Conservation (phyloP, 2,888 invertebrate genomes). For the Atherix ibis region DNA sequence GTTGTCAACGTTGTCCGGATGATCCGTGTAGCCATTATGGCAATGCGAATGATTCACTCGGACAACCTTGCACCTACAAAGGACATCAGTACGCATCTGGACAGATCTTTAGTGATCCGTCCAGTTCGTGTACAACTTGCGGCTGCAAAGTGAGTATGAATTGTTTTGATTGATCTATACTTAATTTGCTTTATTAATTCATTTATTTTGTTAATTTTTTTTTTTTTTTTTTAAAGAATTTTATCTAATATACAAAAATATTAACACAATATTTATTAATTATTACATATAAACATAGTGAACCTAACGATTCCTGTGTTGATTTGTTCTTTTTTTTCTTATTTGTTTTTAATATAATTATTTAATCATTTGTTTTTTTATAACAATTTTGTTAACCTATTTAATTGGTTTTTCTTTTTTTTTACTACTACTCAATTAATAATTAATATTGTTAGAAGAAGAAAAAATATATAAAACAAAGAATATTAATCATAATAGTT, state of each 20-base stretch:
- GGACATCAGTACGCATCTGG: constrained; percentile 43
- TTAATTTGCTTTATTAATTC: not conserved
- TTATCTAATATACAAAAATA: no score
- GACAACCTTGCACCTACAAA: constrained; percentile 43
- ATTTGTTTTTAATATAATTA: constrained; percentile 1
- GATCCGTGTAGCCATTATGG: constrained; percentile 34
- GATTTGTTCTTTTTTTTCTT: not conserved
- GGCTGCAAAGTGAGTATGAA: constrained; percentile 49
- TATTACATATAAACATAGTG: no score
- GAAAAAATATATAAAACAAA: no score
- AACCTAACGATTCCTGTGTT: not conserved
- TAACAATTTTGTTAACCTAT: no score
- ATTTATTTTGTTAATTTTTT: not conserved
- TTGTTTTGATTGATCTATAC: not conserved
- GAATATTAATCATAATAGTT: no score
- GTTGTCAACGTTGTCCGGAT: constrained; percentile 54
- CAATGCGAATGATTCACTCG: constrained; percentile 15
- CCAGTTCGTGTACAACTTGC: constrained; percentile 53
- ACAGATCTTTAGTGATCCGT: constrained; percentile 40
- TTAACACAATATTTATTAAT: no score
- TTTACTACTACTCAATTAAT: no score
- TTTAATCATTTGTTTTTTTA: no score
- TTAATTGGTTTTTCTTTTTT: no score
- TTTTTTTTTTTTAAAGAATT: not conserved
- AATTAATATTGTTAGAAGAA: no score